A percentile compares a stretch with the other conserved stretches of the same genome.
These are phyloP conservation scores for Craterocephalus amniculus DNA, from an alignment of 2,797 vertebrate genomes.

Conservation along the genomic window DNA sequence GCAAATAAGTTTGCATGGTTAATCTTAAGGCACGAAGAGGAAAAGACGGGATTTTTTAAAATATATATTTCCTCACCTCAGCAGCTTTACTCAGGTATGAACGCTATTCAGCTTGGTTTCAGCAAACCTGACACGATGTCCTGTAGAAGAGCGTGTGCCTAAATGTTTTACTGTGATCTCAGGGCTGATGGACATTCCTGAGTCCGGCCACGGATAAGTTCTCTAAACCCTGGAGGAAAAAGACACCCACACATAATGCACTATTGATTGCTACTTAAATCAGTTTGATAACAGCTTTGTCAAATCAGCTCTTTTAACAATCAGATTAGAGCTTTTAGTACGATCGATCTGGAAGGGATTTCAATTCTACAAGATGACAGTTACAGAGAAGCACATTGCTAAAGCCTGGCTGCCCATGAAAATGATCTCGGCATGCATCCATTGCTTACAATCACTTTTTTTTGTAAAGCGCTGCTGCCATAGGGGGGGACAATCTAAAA, in stretches of 20 bases:
- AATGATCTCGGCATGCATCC: conserved; percentile 48
- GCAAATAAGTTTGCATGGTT: conserved; percentile 54
- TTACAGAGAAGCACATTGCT: conserved; percentile 57
- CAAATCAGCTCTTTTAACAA: conserved; percentile 89
- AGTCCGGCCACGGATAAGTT: conserved; percentile 74
- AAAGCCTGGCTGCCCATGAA: conserved; percentile 59
- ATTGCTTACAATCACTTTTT: conserved; percentile 51
- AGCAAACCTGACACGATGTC: conserved; percentile 27
- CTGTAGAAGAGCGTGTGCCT: conserved; percentile 6
- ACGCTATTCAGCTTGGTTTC: conserved; percentile 48
- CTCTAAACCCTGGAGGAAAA: conserved; percentile 61
- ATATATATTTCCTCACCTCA: conserved; percentile 60
- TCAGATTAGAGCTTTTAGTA: conserved; percentile 87
- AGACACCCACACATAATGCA: conserved; percentile 76
- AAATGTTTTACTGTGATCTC: conserved; percentile 36
- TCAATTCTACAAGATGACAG: conserved; percentile 81
- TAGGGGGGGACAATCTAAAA: conserved; percentile 50
- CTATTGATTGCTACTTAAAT: conserved; percentile 85
- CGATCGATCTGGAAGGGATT: conserved; percentile 80
- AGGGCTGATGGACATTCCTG: conserved; percentile 47
- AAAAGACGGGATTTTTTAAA: conserved; percentile 27
- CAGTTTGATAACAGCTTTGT: conserved; percentile 88
- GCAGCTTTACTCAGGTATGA: conserved; percentile 20
- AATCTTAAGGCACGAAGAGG: conserved; percentile 69
- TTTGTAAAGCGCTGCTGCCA: conserved; percentile 22